phyloP scores from a whole-genome alignment of 2,113 vertebrate species.

The Ammodytes marinus region DNA sequence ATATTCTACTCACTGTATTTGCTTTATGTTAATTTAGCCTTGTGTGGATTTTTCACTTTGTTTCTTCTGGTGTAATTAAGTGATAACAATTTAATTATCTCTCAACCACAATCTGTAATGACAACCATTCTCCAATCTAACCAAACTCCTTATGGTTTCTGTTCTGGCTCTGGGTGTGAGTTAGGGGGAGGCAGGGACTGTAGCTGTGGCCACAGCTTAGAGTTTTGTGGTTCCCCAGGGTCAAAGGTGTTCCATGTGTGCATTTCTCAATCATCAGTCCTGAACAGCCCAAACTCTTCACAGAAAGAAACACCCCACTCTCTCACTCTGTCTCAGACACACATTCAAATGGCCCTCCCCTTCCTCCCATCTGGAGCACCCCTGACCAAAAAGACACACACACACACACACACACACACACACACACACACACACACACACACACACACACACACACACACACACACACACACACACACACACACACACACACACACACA shows the following conservation, averaged over 20 bases:
- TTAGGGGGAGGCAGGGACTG: conserved; percentile 11
- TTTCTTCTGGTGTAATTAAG: neutral
- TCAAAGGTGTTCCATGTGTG: conserved; percentile 73
- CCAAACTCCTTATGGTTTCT: neutral
- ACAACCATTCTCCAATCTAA: conserved; percentile 7
- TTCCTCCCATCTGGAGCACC: conserved; percentile 75
- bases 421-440: conserved; percentile 30
- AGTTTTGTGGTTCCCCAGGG: conserved; percentile 52
- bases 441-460: conserved; percentile 11
- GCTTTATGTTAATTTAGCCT: neutral
- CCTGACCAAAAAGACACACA: conserved; percentile 59
- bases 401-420: neutral
- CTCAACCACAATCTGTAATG: conserved; percentile 3
- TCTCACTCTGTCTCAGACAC: conserved; percentile 24
- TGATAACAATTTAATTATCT: conserved; percentile 8
- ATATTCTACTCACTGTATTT: neutral
- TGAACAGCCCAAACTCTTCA: conserved; percentile 63
- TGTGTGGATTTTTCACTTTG: neutral
- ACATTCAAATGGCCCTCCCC: conserved; percentile 26
- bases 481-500: conserved; percentile 42
- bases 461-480: conserved; percentile 27
- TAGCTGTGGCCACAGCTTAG: conserved; percentile 36
- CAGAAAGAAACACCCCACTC: conserved; percentile 53
- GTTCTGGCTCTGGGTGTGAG: conserved; percentile 25
- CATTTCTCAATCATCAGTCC: conserved; percentile 71